Evolutionary conservation across 2,113 vertebrate species (phyloP).

Genomic region (Gila orcuttii): DNA sequence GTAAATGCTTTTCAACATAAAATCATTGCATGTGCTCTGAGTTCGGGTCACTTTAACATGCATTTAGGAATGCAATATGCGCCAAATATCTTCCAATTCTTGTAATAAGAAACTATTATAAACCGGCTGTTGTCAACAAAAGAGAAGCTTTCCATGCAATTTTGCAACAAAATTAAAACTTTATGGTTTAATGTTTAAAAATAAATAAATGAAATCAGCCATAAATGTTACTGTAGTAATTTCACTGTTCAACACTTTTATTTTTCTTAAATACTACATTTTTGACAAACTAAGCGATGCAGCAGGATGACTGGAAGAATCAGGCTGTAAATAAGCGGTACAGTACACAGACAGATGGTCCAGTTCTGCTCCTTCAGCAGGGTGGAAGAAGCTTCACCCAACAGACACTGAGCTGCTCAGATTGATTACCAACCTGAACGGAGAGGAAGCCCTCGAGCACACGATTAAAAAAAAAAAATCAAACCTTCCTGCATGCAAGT

Average conservation of each 20-base stretch:
- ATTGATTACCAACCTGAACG: conserved; percentile 1
- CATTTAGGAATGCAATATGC: neutral
- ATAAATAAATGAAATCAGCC: neutral
- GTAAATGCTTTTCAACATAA: neutral
- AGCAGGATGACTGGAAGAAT: neutral
- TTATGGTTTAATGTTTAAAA: neutral
- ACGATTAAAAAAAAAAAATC: neutral
- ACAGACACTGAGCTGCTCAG: conserved; percentile 12
- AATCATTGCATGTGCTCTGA: neutral
- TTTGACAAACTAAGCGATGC: neutral
- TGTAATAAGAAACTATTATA: neutral
- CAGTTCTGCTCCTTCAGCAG: conserved; percentile 39
- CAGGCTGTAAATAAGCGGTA: neutral
- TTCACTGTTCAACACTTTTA: neutral
- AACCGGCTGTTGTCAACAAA: neutral
- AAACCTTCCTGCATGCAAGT: conserved; percentile 2
- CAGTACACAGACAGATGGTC: conserved; percentile 49
- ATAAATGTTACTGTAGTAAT: neutral
- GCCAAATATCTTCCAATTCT: neutral
- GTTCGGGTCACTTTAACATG: neutral
- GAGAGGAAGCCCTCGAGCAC: neutral
- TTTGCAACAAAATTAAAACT: neutral
- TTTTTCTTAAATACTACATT: neutral
- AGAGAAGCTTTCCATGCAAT: neutral
- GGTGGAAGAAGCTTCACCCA: conserved; percentile 21